phyloP scores from a whole-genome alignment of 1,140 invertebrate genomes.

The Cotesia typhae region DNA sequence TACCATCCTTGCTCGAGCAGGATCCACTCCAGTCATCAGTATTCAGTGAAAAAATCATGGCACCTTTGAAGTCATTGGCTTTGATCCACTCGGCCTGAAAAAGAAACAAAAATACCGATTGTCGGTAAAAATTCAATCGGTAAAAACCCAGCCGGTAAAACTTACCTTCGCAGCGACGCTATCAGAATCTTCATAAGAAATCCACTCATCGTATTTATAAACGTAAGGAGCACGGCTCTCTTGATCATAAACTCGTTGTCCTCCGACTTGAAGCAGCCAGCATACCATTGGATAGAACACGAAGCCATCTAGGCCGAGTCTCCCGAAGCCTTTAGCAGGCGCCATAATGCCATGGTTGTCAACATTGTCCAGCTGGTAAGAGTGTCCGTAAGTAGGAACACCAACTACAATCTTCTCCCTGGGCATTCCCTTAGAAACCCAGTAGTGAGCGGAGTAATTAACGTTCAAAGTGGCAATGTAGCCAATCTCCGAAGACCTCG shows the following conservation, averaged over 20 bases:
- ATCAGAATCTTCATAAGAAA: conserved; percentile 83
- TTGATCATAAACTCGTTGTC: conserved; percentile 70
- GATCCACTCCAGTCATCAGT: conserved; percentile 73
- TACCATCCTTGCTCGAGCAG: conserved; percentile 47
- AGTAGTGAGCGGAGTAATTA: conserved; percentile 84
- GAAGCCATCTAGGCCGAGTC: conserved; percentile 75
- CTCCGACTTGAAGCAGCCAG: conserved; percentile 69
- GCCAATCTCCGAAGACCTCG: conserved; percentile 68
- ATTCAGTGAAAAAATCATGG: conserved; percentile 82
- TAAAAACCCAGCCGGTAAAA: not conserved
- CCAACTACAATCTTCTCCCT: conserved; percentile 86
- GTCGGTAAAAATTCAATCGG: not conserved
- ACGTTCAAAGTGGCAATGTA: conserved; percentile 80
- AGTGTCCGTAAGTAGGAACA: conserved; percentile 89
- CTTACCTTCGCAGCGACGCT: conserved; percentile 80
- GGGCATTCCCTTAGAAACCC: conserved; percentile 82
- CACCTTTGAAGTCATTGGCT: conserved; percentile 72
- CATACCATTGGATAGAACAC: conserved; percentile 76
- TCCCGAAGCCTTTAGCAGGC: conserved; percentile 75
- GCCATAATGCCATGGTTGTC: conserved; percentile 74
- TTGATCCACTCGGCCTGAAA: conserved; percentile 72
- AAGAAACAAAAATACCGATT: conserved; percentile 37
- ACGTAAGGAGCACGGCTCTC: conserved; percentile 82
- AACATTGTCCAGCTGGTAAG: conserved; percentile 76
- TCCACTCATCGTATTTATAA: conserved; percentile 80